Evolutionary conservation across 2,797 vertebrate genomes (phyloP), one percentile per base, ranked within the genome.

Genomic region (Tenualosa thibaudeaui): DNA sequence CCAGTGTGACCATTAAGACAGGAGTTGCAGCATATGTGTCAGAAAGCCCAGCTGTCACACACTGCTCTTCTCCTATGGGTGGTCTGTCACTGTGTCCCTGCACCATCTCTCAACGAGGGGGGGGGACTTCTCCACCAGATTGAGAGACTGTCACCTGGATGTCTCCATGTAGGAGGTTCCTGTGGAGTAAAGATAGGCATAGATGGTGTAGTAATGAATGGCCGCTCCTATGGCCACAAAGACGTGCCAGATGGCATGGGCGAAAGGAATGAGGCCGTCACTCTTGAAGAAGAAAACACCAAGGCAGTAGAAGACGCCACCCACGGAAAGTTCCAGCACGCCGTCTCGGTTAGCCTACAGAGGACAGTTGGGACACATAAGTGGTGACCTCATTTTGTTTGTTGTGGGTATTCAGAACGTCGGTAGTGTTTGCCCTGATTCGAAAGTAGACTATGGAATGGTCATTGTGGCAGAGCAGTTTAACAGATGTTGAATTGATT

Each of bases 231-330:
- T 91, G 0, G 95, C 97, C 46, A 99, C 98, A 0, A 99, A 98
- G 53, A 99, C 94, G 84, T 99, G 98, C 98, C 98, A 99, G 94
- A 99, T 98, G 91, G 98, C 97, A 0, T 99, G 98, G 68, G 97
- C 97, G 0, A 99, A 99, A 8, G 98, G 98, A 68, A 98, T 95
- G 22, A 97, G 94, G 43, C 98, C 97, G 0, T 99, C 98, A 0
- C 98, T 98, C 88, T 97, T 98, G 92, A 99, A 99, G 95, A 99
- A 99, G 83, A 96, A 92, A 58, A 96, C 96, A 1, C 98, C 98
- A 92, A 98, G 91, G 90, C 95, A 95, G 84, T 98, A 99, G 91
- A 94, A 97, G 86, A 96, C 84, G 0, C 97, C 98, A 0, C 98
- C 97, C 0, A 96, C 85, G 62, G 96, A 93, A 90, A 99, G 95